Conservation (phyloP, 2,888 invertebrate genomes). For the Emmelina monodactyla region DNA sequence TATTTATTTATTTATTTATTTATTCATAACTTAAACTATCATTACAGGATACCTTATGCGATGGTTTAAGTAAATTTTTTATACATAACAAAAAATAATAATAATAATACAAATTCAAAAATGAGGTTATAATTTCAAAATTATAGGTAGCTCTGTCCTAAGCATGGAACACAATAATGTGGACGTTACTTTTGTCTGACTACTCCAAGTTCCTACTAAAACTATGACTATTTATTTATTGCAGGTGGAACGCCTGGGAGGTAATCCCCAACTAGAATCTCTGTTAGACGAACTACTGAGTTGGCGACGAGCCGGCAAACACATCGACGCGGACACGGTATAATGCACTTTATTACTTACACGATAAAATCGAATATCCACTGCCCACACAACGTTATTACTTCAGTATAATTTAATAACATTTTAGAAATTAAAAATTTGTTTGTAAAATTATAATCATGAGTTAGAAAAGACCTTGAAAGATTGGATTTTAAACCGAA, state of each 20-base stretch:
- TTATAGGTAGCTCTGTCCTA: no score
- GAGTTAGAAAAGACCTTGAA: not conserved
- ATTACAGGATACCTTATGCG: no score
- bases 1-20: no score
- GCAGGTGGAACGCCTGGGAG: slow-evolving; percentile 74
- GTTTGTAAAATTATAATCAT: not conserved
- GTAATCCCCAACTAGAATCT: slow-evolving; percentile 79
- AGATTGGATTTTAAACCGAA: no score
- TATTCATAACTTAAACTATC: no score
- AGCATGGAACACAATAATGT: not conserved
- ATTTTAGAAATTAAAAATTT: no score
- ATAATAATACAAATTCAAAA: no score
- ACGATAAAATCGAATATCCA: not conserved
- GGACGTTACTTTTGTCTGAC: not conserved
- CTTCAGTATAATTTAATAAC: not conserved
- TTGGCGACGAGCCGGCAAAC: slow-evolving; percentile 53
- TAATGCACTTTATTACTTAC: not conserved
- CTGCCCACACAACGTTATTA: not conserved
- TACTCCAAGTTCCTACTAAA: no score
- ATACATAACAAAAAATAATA: no score
- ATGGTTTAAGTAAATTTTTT: no score
- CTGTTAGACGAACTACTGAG: slow-evolving; percentile 77
- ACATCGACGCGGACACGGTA: slow-evolving; percentile 17
- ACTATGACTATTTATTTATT: not conserved
- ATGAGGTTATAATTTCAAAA: no score